Conservation (phyloP, 1,140 invertebrate species). For the Drosophila dunni region DNA sequence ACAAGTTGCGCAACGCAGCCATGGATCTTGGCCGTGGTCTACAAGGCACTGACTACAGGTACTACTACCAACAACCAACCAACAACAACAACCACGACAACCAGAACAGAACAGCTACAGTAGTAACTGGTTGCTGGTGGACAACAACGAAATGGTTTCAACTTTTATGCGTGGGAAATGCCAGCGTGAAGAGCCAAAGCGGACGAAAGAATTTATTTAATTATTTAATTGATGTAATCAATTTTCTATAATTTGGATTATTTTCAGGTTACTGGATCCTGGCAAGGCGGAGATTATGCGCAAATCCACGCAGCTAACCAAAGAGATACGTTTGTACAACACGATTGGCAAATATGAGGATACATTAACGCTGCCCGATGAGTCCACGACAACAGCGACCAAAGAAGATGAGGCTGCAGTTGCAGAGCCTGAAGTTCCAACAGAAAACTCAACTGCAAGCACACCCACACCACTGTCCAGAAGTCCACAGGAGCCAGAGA, state of each 20-base stretch:
- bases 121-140: slow-evolving; percentile 15
- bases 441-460: neutral
- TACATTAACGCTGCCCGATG: slow-evolving; percentile 29
- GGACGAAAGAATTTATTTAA: slow-evolving; percentile 11
- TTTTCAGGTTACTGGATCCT: slow-evolving; percentile 68
- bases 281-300: slow-evolving; percentile 47
- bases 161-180: slow-evolving; percentile 19
- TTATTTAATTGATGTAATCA: neutral
- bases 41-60: slow-evolving; percentile 77
- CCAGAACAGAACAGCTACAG: slow-evolving; percentile 41
- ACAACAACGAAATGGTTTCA: slow-evolving; percentile 19
- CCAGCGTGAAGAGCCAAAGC: slow-evolving; percentile 21
- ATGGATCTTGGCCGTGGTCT: slow-evolving; percentile 71
- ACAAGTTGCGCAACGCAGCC: slow-evolving; percentile 67
- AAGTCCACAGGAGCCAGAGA: neutral
- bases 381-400: neutral
- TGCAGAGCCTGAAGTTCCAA: neutral
- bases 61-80: slow-evolving; percentile 57
- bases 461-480: neutral
- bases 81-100: slow-evolving; percentile 49
- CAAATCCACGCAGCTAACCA: slow-evolving; percentile 53
- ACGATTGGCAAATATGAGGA: slow-evolving; percentile 63
- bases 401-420: neutral
- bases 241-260: slow-evolving; percentile 31
- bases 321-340: slow-evolving; percentile 67